Percentiles rank a stretch among this genome's conserved stretches.
Evolutionary conservation across 2,888 invertebrate species (phyloP).

Genomic region (Cenopis cana): DNA sequence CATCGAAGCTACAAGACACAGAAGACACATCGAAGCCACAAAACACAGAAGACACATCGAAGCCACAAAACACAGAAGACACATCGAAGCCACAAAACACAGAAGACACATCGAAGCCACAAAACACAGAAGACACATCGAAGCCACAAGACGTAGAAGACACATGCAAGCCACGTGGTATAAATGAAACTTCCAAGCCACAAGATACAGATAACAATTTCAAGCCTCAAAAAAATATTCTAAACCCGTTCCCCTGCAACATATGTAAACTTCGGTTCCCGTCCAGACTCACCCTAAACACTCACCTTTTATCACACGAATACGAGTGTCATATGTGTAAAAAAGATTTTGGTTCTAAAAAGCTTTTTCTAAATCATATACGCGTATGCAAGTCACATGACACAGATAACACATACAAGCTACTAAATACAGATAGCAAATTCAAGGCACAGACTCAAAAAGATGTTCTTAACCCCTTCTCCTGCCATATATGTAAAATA

Average conservation of each 20-base stretch:
- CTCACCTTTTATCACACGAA: neutral
- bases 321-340: neutral
- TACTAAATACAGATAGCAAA: neutral
- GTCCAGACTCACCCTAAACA: neutral
- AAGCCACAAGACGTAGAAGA: too few species aligned
- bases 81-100: too few species aligned
- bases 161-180: neutral
- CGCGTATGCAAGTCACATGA: too few species aligned
- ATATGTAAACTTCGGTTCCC: conserved; percentile 4
- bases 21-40: too few species aligned
- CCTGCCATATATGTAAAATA: conserved; percentile 7
- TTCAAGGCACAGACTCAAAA: too few species aligned
- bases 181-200: neutral
- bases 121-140: too few species aligned
- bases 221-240: neutral
- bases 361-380: too few species aligned
- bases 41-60: too few species aligned
- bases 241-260: conserved; percentile 10
- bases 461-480: neutral
- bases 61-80: too few species aligned
- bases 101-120: too few species aligned
- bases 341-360: neutral
- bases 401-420: too few species aligned
- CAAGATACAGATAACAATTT: neutral
- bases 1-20: too few species aligned